A percentile compares a stretch with the other conserved stretches of the same genome.
These are phyloP conservation scores for Cephalophus harveyi DNA, from an alignment of 2,113 vertebrate genomes.

Conservation along the genomic window DNA sequence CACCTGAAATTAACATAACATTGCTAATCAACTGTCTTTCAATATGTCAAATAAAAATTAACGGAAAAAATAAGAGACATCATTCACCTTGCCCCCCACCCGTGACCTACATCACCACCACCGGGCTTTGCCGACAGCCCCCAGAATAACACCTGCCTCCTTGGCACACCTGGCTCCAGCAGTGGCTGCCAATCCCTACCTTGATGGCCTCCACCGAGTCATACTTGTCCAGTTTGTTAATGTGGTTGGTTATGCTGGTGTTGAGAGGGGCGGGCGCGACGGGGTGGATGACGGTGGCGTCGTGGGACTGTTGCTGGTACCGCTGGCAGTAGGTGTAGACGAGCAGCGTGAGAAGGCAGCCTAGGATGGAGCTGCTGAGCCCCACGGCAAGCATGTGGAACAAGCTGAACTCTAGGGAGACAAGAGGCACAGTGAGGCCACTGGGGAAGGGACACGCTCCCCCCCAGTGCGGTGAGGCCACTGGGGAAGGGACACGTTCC, in stretches of 20 bases:
- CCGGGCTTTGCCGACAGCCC: accelerated
- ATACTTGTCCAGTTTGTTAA: conserved; percentile 98
- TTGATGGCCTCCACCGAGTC: conserved; percentile 98
- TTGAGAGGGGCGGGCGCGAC: conserved; percentile 94
- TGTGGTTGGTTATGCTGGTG: conserved; percentile 98
- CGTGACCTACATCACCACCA: accelerated
- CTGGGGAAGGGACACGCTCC: too few species aligned
- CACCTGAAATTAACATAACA: background rate
- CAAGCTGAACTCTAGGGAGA: conserved; percentile 91
- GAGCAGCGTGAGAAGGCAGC: conserved; percentile 94
- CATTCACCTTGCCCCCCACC: accelerated
- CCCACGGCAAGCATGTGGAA: conserved; percentile 98
- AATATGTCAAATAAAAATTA: background rate
- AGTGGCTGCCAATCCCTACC: conserved; percentile 75
- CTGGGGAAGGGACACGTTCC: accelerated
- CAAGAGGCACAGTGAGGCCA: background rate
- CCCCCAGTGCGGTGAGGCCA: background rate
- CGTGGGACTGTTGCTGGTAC: conserved; percentile 95
- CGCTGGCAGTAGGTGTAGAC: conserved; percentile 96
- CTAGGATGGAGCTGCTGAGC: conserved; percentile 95
- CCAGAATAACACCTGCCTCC: background rate
- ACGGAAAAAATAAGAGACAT: accelerated
- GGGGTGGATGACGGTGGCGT: conserved; percentile 97
- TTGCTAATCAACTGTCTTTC: background rate
- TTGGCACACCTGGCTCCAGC: background rate